These are phyloP conservation scores for Pimephales promelas DNA, from an alignment of 2,113 vertebrate genomes.

Conservation along the genomic window DNA sequence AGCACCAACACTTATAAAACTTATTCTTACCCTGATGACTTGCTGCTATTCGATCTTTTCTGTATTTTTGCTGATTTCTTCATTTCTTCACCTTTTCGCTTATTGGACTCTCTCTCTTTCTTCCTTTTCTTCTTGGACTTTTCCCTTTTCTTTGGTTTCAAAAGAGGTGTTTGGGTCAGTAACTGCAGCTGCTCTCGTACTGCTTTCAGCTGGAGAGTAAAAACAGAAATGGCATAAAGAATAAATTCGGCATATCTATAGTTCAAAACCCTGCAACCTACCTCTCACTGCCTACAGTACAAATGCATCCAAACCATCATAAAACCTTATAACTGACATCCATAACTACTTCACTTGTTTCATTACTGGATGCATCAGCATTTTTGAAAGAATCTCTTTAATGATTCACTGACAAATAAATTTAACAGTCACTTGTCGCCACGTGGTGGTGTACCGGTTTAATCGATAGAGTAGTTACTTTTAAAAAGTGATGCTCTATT, in stretches of 20 bases:
- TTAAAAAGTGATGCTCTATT: too few species aligned
- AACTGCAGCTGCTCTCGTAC: conserved; percentile 81
- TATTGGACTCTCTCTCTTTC: conserved; percentile 63
- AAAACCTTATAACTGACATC: background rate
- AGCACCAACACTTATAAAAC: background rate
- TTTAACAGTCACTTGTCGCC: too few species aligned
- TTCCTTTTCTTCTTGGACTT: conserved; percentile 75
- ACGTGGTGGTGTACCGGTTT: too few species aligned
- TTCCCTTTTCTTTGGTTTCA: conserved; percentile 79
- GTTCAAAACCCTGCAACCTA: background rate
- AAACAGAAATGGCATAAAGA: conserved; percentile 4
- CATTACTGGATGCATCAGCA: too few species aligned
- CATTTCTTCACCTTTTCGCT: conserved; percentile 58
- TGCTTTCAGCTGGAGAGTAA: conserved; percentile 77
- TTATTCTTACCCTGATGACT: conserved; percentile 73
- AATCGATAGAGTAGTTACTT: too few species aligned
- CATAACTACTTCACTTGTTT: too few species aligned
- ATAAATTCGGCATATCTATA: background rate
- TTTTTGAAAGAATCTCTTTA: too few species aligned
- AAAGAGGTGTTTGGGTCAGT: conserved; percentile 75
- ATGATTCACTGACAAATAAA: too few species aligned
- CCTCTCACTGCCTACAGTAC: background rate
- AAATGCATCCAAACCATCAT: background rate
- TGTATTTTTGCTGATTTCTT: conserved; percentile 58
- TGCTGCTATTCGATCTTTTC: conserved; percentile 71